Conservation (phyloP, 1,140 invertebrate species). For the Apis mellifera region DNA sequence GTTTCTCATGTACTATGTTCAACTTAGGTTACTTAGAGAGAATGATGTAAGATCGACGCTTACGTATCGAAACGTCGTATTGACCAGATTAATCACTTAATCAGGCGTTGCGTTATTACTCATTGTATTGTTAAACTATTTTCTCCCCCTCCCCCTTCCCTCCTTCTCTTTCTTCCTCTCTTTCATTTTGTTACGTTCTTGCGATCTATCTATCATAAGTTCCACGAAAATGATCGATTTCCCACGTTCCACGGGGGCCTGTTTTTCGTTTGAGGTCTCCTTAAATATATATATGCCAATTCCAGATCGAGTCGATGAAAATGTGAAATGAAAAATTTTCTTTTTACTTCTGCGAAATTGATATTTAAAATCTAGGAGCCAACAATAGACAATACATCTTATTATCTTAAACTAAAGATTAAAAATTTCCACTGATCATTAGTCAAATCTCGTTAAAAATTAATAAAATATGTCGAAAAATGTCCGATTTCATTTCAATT, state of each 20-base stretch:
- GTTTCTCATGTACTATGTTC: slow-evolving; percentile 37
- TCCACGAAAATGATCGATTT: not conserved
- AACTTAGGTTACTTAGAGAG: slow-evolving; percentile 21
- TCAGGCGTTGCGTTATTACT: not conserved
- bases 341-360: too few species aligned
- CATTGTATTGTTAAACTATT: slow-evolving; percentile 11
- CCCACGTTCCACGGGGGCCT: not conserved
- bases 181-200: slow-evolving; percentile 3
- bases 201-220: slow-evolving; percentile 5
- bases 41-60: slow-evolving; percentile 1
- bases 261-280: not conserved
- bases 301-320: not conserved
- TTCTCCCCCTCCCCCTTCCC: not conserved
- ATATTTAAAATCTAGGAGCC: too few species aligned
- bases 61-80: not conserved
- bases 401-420: too few species aligned
- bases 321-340: not conserved
- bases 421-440: not conserved
- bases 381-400: too few species aligned
- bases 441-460: too few species aligned
- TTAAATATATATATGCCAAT: not conserved
- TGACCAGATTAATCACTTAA: slow-evolving; percentile 18
- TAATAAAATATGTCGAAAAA: too few species aligned
- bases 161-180: too few species aligned
- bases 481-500: not conserved